phyloP scores from a whole-genome alignment of 2,113 vertebrate species.

The Grus americana region DNA sequence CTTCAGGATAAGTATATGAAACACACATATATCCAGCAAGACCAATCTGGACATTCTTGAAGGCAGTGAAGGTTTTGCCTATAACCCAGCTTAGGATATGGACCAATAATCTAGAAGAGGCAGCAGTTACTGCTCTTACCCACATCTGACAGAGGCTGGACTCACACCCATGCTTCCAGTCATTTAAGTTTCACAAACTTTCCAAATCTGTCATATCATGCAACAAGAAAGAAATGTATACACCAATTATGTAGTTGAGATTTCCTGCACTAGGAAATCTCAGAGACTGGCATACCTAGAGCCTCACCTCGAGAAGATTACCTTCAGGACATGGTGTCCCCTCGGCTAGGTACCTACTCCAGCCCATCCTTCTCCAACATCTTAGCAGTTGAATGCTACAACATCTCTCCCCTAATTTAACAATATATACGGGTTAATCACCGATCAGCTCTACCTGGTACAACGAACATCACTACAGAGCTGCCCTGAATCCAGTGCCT shows the following conservation, averaged over 20 bases:
- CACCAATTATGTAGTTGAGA: neutral
- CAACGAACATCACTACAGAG: neutral
- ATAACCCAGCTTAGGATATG: neutral
- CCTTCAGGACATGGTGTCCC: neutral
- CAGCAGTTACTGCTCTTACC: neutral
- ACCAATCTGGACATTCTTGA: neutral
- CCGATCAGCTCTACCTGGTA: neutral
- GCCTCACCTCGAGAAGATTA: neutral
- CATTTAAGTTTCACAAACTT: neutral
- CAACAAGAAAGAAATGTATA: neutral
- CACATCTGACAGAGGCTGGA: neutral
- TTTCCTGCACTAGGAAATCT: neutral
- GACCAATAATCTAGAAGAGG: neutral
- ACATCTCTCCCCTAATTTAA: neutral
- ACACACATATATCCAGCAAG: neutral
- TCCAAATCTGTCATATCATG: neutral
- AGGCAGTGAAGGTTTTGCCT: neutral
- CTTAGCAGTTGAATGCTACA: neutral
- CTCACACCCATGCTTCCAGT: neutral
- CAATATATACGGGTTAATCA: rapidly evolving
- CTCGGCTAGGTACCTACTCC: neutral
- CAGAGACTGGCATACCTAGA: neutral
- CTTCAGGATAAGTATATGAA: neutral
- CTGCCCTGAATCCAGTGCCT: neutral
- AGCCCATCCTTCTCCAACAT: neutral